Conservation (phyloP, 2,113 vertebrate species). For the Channa argus region DNA sequence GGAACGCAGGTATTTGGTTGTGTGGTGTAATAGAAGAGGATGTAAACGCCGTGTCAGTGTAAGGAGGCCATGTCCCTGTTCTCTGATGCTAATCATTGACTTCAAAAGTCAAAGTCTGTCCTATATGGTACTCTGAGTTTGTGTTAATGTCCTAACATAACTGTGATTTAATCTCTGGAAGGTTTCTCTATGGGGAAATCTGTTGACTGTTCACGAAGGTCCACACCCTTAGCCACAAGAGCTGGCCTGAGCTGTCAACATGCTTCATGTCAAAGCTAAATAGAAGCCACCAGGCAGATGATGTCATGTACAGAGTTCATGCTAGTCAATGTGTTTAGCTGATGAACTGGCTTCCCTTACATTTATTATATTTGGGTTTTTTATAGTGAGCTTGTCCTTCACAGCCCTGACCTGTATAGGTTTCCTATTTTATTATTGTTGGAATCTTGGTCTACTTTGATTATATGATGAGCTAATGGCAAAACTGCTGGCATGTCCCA, state of each 20-base stretch:
- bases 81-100: constrained; percentile 2
- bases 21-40: not conserved
- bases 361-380: constrained; percentile 17
- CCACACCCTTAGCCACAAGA: constrained; percentile 73
- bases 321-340: constrained; percentile 14
- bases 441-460: no score
- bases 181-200: constrained; percentile 55
- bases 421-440: no score
- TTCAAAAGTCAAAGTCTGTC: constrained; percentile 14
- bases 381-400: not conserved
- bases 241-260: constrained; percentile 52
- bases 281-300: constrained; percentile 61
- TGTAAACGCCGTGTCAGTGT: not conserved
- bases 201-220: constrained; percentile 65
- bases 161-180: constrained; percentile 61
- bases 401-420: no score
- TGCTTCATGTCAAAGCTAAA: constrained; percentile 60
- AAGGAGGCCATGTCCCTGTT: constrained; percentile 12
- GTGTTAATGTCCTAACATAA: constrained; percentile 42
- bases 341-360: constrained; percentile 2
- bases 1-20: not conserved
- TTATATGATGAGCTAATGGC: constrained; percentile 2
- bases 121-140: constrained; percentile 22
- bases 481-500: not conserved
- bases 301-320: constrained; percentile 65